Base-by-base conservation (phyloP, 2,888 invertebrate genomes). In the Tetramorium bicarinatum region DNA sequence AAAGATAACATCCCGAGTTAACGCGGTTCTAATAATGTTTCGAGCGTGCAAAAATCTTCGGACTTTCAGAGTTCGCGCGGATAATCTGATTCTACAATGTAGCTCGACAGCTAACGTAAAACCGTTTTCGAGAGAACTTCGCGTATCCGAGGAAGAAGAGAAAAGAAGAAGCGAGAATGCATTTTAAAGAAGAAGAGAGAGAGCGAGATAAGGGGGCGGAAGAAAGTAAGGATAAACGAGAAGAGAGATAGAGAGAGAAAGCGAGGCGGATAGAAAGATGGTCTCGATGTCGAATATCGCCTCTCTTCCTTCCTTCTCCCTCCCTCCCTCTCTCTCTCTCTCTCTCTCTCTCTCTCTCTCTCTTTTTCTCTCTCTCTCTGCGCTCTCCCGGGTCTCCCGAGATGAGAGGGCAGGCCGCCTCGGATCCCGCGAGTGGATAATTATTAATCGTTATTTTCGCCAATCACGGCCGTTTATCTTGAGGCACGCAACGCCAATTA, bases 361-460 rank as follows among this genome's bases (percentile, higher is more conserved):
- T n/a, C n/a, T n/a, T n/a, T n/a, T n/a, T n/a, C n/a, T 41, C 54
- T 49, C 64, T 41, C 82, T 67, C 62, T 71, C 83, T 54, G 21
- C 77, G 64, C 80, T 77, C 82, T 84, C 56, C 84, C 82, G 82
- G 74, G 81, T 87, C 87, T 86, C 87, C 75, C 82, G 77, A 92
- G 92, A 92, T 93, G 93, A 92, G 92, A 93, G 92, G 93, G 92
- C 92, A 91, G 92, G 82, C 92, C 91, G 91, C 91, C 91, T 92
- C 87, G 92, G 89, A 93, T 92, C 91, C 91, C 91, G 91, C 93
- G 92, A 92, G 93, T 92, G 94, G 94, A 93, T 94, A 94, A 94
- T 94, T 94, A 94, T 94, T 94, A 93, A 94, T 93, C 93, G 93
- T 93, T 94, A 93, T 94, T 94, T 94, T 93, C 93, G 93, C 94